phyloP scores from a whole-genome alignment of 2,888 invertebrate species.

The Drosophila kanekoi region DNA sequence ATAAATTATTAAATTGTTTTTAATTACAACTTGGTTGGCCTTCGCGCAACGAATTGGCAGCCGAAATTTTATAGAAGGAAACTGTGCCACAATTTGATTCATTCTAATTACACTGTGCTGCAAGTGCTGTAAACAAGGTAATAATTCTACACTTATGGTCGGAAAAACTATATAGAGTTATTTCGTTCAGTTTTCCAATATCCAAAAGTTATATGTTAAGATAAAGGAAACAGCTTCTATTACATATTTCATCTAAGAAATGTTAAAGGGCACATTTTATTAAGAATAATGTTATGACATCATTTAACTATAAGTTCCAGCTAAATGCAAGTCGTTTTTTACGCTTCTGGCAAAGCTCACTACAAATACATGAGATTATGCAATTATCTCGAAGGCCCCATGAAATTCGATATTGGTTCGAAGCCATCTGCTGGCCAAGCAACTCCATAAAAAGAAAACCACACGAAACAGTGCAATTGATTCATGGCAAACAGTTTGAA shows the following conservation, averaged over 20 bases:
- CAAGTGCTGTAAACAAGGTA: background rate
- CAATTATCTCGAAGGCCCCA: constrained; percentile 2
- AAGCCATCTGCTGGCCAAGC: constrained; percentile 6
- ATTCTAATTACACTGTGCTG: constrained; percentile 9
- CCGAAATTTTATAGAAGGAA: background rate
- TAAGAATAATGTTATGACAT: too few species aligned
- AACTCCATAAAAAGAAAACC: constrained; percentile 19
- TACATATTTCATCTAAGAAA: too few species aligned
- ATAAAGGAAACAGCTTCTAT: too few species aligned
- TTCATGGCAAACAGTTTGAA: constrained; percentile 42
- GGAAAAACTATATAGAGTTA: too few species aligned
- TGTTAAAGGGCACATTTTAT: too few species aligned
- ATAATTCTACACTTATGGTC: background rate
- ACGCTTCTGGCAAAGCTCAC: background rate
- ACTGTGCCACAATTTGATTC: background rate
- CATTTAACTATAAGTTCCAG: too few species aligned
- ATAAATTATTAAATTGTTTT: constrained; percentile 1
- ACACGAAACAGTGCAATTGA: constrained; percentile 32
- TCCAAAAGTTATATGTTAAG: too few species aligned
- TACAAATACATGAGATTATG: background rate
- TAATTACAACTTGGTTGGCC: constrained; percentile 23
- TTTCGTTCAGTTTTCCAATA: too few species aligned
- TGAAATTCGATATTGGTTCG: background rate
- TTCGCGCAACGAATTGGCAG: constrained; percentile 5
- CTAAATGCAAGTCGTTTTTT: too few species aligned